Conservation (phyloP, 1,140 invertebrate species). For the Drosophila murphyi region DNA sequence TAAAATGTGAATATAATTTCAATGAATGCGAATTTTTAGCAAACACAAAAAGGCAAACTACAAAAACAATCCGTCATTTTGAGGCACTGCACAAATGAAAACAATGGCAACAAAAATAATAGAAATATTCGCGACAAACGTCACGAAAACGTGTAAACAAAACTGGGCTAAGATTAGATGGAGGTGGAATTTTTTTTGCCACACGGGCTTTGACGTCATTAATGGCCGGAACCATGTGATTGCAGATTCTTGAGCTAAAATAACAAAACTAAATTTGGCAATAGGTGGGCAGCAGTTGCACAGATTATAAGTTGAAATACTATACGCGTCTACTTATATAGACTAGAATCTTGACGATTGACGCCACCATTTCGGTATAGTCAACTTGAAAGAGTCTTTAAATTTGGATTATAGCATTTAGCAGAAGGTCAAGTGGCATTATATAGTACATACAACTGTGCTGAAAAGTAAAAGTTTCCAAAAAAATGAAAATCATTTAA, state of each 20-base stretch:
- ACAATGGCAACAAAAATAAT: background rate
- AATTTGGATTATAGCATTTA: background rate
- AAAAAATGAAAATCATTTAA: conserved; percentile 1
- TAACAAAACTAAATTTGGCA: conserved; percentile 25
- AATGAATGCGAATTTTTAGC: conserved; percentile 29
- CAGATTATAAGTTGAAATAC: background rate
- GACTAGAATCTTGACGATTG: conserved; percentile 5
- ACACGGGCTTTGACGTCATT: conserved; percentile 34
- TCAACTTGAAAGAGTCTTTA: conserved; percentile 1
- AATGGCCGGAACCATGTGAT: conserved; percentile 59
- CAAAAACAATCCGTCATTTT: conserved; percentile 63
- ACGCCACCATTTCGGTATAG: conserved; percentile 28
- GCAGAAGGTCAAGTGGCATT: conserved; percentile 19
- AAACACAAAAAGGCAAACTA: conserved; percentile 9
- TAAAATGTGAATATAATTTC: conserved; percentile 54
- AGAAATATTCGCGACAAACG: conserved; percentile 59
- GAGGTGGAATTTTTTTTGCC: background rate
- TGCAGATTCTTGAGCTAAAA: conserved; percentile 41
- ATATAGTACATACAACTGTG: background rate
- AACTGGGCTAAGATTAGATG: conserved; percentile 8
- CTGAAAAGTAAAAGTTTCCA: conserved; percentile 13
- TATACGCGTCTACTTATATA: background rate
- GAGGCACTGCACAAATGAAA: conserved; percentile 22
- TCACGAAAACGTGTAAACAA: conserved; percentile 45
- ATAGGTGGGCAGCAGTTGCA: conserved; percentile 7